Percentiles rank a stretch among this genome's conserved stretches.
Conservation (phyloP, 92 coral and sea anemone genomes). For the Isaurus tuberculatus region DNA sequence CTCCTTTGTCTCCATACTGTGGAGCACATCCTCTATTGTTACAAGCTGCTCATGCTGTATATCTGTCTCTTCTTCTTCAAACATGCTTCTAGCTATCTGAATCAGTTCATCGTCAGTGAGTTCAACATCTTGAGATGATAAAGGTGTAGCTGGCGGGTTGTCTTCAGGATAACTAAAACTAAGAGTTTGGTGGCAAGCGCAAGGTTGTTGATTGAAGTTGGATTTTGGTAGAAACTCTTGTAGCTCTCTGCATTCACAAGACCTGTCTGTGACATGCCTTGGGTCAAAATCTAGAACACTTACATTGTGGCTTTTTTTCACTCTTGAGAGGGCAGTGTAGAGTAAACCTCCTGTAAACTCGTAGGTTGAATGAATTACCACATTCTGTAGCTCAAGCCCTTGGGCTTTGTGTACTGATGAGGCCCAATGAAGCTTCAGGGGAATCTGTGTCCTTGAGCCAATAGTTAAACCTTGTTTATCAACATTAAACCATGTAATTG, state of each 20-base stretch:
- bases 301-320: neutral
- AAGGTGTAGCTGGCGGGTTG: neutral
- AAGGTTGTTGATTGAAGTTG: conserved; percentile 5
- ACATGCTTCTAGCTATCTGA: conserved; percentile 2
- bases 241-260: conserved; percentile 1
- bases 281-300: neutral
- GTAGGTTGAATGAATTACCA: conserved; percentile 30
- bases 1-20: conserved; percentile 7
- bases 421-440: too few relatives aligned
- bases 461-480: neutral
- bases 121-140: neutral
- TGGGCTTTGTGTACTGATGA: conserved; percentile 33
- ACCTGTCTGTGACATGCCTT: conserved; percentile 30
- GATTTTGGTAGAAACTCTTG: conserved; percentile 17
- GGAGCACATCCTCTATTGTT: conserved; percentile 1
- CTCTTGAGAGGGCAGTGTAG: conserved; percentile 57
- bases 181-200: neutral
- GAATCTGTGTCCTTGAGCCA: conserved; percentile 12
- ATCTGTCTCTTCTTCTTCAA: neutral
- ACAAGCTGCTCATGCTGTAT: neutral
- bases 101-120: neutral
- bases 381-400: conserved; percentile 45
- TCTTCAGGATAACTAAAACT: neutral
- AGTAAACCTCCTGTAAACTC: conserved; percentile 49
- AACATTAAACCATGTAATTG: conserved; percentile 23